Percentiles rank a stretch among this genome's conserved stretches.
Conservation (phyloP, 2,888 invertebrate genomes). For the Himalopsyche kuldschensis region DNA sequence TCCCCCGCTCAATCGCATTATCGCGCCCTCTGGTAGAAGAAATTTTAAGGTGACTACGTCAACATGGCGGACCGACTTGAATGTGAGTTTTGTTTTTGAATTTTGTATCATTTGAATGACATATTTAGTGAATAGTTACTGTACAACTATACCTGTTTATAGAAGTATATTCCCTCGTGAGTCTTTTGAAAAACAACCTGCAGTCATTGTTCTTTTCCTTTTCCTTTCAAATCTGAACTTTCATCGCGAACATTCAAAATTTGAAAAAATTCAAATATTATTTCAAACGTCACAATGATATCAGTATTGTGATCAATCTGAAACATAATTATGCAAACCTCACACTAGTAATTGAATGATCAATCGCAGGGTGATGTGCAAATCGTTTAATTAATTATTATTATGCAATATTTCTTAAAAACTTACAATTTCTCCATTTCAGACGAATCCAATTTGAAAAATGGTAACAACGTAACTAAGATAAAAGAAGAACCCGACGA, state of each 20-base stretch:
- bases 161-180: constrained; percentile 32
- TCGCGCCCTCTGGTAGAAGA: constrained; percentile 28
- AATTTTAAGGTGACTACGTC: constrained; percentile 53
- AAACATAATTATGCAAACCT: not conserved
- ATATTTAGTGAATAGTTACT: not conserved
- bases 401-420: constrained; percentile 20
- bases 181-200: constrained; percentile 6
- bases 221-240: constrained; percentile 42
- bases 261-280: constrained; percentile 58
- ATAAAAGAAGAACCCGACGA: constrained; percentile 66
- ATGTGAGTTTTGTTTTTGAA: constrained; percentile 65
- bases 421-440: constrained; percentile 9
- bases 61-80: constrained; percentile 81
- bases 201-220: constrained; percentile 20
- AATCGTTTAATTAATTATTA: not conserved
- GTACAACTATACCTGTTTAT: constrained; percentile 18
- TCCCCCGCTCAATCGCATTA: constrained; percentile 28
- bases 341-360: not conserved
- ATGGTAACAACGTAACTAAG: constrained; percentile 48
- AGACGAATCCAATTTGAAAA: constrained; percentile 46
- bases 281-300: constrained; percentile 34
- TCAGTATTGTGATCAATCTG: constrained; percentile 7
- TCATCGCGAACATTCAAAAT: constrained; percentile 55
- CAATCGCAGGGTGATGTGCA: not conserved
- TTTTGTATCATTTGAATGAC: constrained; percentile 42